Conservation (phyloP, 2,113 vertebrate species). For the Numida meleagris region DNA sequence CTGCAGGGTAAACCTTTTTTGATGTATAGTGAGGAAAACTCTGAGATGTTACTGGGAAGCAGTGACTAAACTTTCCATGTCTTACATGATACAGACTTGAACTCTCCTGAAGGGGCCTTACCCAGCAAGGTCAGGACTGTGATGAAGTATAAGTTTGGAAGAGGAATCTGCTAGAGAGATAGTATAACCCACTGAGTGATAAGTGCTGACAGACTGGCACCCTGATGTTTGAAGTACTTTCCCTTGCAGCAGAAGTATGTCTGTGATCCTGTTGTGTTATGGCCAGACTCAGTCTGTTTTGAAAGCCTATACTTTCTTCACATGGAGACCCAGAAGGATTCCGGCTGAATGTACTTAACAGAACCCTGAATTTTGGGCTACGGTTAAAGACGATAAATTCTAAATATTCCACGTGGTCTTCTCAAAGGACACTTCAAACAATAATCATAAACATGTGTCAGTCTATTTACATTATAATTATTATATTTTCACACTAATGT, state of each 20-base stretch:
- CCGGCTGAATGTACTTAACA: constrained; percentile 3
- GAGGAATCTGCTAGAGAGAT: constrained; percentile 37
- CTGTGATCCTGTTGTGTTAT: constrained; percentile 46
- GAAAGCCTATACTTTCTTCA: constrained; percentile 37
- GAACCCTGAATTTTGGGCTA: constrained; percentile 21
- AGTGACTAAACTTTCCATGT: neutral
- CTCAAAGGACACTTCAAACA: constrained; percentile 10
- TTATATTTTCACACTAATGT: neutral
- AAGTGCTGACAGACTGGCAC: constrained; percentile 61
- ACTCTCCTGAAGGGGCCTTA: neutral
- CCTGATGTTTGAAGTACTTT: constrained; percentile 55
- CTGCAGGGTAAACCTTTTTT: neutral
- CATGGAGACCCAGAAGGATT: neutral
- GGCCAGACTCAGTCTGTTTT: constrained; percentile 23
- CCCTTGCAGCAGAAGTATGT: constrained; percentile 6
- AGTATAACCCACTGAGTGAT: constrained; percentile 55
- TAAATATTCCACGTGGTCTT: neutral
- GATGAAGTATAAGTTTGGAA: constrained; percentile 48
- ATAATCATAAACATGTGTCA: constrained; percentile 21
- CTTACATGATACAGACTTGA: constrained; percentile 5
- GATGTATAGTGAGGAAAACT: neutral
- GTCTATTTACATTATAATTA: neutral
- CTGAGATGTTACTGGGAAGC: neutral
- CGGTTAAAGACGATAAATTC: neutral
- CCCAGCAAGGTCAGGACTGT: constrained; percentile 40